Conservation (phyloP, 2,888 invertebrate genomes). For the Drosophila melanocephala region DNA sequence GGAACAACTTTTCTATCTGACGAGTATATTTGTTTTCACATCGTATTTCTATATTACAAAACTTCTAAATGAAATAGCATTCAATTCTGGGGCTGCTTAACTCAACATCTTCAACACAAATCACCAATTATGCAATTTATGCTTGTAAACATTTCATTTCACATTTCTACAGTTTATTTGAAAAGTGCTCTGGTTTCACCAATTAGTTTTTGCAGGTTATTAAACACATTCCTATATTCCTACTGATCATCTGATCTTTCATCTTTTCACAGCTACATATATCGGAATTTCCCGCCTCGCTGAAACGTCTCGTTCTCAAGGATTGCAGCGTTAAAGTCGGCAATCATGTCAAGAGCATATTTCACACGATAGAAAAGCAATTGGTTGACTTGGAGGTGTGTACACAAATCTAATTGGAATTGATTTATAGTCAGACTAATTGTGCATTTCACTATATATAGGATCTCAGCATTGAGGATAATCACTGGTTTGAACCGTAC, state of each 20-base stretch:
- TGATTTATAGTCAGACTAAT: neutral
- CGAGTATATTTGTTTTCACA: neutral
- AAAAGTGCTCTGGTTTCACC: too few relatives aligned
- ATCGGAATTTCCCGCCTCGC: conserved; percentile 88
- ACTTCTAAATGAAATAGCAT: neutral
- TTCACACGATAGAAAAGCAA: conserved; percentile 83
- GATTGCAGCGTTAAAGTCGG: conserved; percentile 81
- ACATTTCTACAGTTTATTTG: neutral
- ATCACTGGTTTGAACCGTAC: conserved; percentile 91
- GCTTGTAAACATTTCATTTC: neutral
- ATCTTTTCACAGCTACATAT: conserved; percentile 87
- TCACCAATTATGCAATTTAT: neutral
- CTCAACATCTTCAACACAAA: neutral
- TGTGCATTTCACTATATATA: conserved; percentile 77
- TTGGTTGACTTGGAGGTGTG: conserved; percentile 79
- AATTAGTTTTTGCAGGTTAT: neutral
- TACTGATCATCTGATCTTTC: neutral
- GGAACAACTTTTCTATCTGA: neutral
- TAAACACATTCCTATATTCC: neutral
- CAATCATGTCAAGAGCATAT: conserved; percentile 79
- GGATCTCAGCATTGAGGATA: conserved; percentile 90
- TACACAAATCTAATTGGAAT: neutral
- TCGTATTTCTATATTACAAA: neutral
- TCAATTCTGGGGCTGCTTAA: neutral
- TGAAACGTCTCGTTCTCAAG: conserved; percentile 87